These are phyloP conservation scores for Pristiophorus japonicus DNA, from an alignment of 2,113 vertebrate genomes.

Conservation along the genomic window DNA sequence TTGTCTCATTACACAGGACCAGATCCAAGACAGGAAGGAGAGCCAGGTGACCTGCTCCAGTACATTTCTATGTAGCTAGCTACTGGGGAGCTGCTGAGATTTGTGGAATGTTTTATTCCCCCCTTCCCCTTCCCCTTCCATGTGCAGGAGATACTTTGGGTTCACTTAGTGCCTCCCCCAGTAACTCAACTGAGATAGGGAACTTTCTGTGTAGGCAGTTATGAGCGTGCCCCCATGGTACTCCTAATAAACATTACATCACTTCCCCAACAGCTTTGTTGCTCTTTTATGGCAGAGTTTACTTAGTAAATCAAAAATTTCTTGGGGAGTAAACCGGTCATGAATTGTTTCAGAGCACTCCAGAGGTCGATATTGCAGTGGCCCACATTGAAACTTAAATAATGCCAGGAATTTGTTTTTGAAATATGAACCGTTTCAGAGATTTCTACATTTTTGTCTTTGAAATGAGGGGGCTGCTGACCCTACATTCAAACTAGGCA, in stretches of 20 bases:
- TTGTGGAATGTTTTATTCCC: background rate
- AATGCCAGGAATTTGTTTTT: background rate
- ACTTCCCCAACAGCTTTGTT: background rate
- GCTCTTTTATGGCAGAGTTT: background rate
- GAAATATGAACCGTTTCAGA: background rate
- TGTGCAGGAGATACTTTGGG: background rate
- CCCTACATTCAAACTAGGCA: no score
- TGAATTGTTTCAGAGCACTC: background rate
- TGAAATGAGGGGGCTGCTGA: background rate
- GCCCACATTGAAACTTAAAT: background rate
- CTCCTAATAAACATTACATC: background rate
- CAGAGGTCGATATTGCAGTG: background rate
- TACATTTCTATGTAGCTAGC: background rate
- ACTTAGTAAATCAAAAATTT: background rate
- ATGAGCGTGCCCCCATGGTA: background rate
- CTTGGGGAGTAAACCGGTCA: background rate
- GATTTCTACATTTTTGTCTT: background rate
- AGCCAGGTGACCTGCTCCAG: background rate
- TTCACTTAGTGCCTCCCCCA: background rate
- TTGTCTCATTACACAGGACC: no score
- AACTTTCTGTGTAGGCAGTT: background rate
- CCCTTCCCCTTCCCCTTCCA: background rate
- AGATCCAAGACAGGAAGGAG: background rate
- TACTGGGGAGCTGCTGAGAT: background rate
- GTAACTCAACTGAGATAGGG: background rate